Evolutionary conservation across 1,140 invertebrate genomes (phyloP), one percentile per base, ranked within the genome.

Genomic region (Cydia amplana): DNA sequence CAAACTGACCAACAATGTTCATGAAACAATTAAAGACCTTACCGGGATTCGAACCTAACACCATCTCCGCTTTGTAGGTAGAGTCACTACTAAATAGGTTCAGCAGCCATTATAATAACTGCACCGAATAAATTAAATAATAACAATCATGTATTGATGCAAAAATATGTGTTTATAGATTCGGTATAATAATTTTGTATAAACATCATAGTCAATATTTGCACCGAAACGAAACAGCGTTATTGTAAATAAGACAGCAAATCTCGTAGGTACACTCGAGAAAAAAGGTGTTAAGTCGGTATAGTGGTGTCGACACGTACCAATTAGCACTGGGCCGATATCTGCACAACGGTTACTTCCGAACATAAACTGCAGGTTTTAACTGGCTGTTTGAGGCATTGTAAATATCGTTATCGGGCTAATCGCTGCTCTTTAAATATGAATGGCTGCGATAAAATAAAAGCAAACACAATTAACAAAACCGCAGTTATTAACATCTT

Each of bases 321-420:
- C 87, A 92, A 91, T 92, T 92, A 92, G 81, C 88, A 87, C 85
- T 63, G 72, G 6, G 43, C 74, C 77, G 85, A 87, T 89, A 90
- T 88, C 83, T 80, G 83, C 82, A 85, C 86, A 88, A 85, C 83
- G 78, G 81, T 86, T 84, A 87, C 84, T 89, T 87, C 83, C 85
- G 82, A 90, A 49, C 36, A 78, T 72, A 49, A 49, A 60, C 55
- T 60, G 55, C 55, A 60, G 55, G 55, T 60, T 60, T 23, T 60
- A 60, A 60, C 55, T 18, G 55, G 7, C 1, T 60, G 49, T 51
- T 51, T 51, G 55, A 23, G 55, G 55, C 20, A 60, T 60, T 60
- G 55, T 60, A 60, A 60, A 60, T 60, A 60, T 60, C 20, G 55
- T 60, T 60, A 60, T 60, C 55, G 16, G 55, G 55, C 55, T 60